Percentiles rank a stretch among this genome's conserved stretches.
Conservation (phyloP, 1,140 invertebrate species). For the Drosophila malerkotliana region DNA sequence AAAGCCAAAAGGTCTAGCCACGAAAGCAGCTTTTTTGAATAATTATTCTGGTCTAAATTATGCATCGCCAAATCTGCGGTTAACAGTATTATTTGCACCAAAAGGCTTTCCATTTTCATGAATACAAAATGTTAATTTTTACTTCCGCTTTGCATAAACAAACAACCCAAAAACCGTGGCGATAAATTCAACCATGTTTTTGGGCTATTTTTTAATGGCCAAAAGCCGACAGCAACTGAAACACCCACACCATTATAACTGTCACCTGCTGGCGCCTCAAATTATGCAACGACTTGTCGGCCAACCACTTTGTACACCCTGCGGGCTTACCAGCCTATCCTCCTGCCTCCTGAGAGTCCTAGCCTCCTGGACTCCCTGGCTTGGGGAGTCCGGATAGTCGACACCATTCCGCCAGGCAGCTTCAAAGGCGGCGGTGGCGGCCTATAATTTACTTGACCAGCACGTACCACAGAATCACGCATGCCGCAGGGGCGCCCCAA, state of each 20-base stretch:
- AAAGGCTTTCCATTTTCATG: constrained; percentile 3
- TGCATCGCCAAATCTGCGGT: background rate
- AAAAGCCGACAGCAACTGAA: background rate
- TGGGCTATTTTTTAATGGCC: constrained; percentile 1
- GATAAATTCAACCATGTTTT: constrained; percentile 3
- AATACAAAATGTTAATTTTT: constrained; percentile 3
- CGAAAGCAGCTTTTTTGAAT: background rate
- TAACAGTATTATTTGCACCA: background rate
- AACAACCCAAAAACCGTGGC: background rate
- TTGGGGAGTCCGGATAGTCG: background rate
- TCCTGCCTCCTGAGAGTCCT: too few species aligned
- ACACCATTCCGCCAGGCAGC: background rate
- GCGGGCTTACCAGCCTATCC: constrained; percentile 9
- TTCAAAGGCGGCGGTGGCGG: constrained; percentile 13
- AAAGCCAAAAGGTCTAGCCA: background rate
- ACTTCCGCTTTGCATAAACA: background rate
- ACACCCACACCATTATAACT: background rate
- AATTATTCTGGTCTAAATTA: background rate
- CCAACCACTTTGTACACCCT: constrained; percentile 17
- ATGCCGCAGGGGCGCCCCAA: constrained; percentile 27
- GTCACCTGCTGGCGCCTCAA: constrained; percentile 17
- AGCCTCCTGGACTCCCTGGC: background rate
- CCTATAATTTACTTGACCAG: constrained; percentile 76
- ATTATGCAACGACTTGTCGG: constrained; percentile 57
- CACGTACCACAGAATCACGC: constrained; percentile 69